A percentile compares a stretch with the other conserved stretches of the same genome.
Evolutionary conservation across 2,888 invertebrate species (phyloP).

Genomic region (Drosophila peninsularis): DNA sequence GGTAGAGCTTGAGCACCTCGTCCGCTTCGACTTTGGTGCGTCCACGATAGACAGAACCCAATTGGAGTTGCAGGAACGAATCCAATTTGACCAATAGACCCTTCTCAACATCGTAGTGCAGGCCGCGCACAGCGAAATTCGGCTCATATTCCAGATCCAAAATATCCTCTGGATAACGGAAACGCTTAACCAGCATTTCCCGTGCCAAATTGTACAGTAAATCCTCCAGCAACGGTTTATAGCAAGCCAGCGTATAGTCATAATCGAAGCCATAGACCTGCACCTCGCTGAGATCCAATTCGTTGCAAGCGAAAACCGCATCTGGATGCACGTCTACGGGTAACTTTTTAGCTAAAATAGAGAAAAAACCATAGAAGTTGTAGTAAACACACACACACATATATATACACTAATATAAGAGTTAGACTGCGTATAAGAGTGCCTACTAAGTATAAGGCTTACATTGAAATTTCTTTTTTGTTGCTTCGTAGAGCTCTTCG

Average conservation of each 20-base stretch:
- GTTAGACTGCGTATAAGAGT: constrained; percentile 24
- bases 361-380: constrained; percentile 7
- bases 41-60: constrained; percentile 96
- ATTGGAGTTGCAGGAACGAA: constrained; percentile 97
- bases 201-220: constrained; percentile 95
- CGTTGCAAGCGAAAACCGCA: constrained; percentile 98
- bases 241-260: constrained; percentile 98
- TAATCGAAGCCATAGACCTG: constrained; percentile 99
- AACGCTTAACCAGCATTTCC: constrained; percentile 93
- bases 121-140: constrained; percentile 97
- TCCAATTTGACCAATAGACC: constrained; percentile 97
- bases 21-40: constrained; percentile 91
- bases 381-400: background rate
- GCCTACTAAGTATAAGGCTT: constrained; percentile 84
- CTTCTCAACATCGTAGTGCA: constrained; percentile 99
- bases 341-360: constrained; percentile 91
- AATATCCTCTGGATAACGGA: constrained; percentile 96
- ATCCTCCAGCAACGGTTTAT: constrained; percentile 94
- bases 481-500: constrained; percentile 88
- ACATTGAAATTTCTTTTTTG: constrained; percentile 90
- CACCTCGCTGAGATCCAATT: constrained; percentile 95
- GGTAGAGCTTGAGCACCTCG: constrained; percentile 94
- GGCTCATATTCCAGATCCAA: constrained; percentile 93
- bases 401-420: background rate
- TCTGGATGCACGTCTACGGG: constrained; percentile 93